Percentiles rank a stretch among this genome's conserved stretches.
phyloP scores from a whole-genome alignment of 2,113 vertebrate genomes.

The Pedionomus torquatus region DNA sequence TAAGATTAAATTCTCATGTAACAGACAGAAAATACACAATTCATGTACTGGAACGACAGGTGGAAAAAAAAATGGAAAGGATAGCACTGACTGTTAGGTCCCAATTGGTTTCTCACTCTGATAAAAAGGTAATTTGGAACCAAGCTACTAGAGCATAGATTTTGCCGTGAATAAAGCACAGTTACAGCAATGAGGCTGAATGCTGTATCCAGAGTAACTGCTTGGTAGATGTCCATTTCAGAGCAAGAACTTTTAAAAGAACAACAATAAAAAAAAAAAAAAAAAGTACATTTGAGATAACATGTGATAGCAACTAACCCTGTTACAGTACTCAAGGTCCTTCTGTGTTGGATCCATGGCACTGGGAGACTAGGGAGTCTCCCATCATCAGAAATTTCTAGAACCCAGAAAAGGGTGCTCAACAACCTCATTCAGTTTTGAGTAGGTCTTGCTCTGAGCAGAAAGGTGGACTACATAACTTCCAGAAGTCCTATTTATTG shows the following conservation, averaged over 20 bases:
- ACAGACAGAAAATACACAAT: background rate
- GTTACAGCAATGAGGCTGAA: background rate
- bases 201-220: background rate
- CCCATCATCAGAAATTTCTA: background rate
- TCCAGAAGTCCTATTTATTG: background rate
- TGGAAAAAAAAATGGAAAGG: background rate
- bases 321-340: background rate
- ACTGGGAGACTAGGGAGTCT: background rate
- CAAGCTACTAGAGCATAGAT: background rate
- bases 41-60: background rate
- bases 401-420: background rate
- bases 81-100: background rate
- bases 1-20: background rate
- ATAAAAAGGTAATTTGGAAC: background rate
- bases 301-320: background rate
- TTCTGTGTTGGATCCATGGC: background rate
- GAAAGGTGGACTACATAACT: background rate
- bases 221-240: background rate
- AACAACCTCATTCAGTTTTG: background rate
- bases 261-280: background rate
- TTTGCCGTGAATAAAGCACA: background rate
- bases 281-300: background rate
- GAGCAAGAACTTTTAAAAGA: background rate
- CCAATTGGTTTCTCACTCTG: too few species aligned
- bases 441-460: background rate